These are phyloP conservation scores for Stenolophus ochropezus DNA, from an alignment of 2,888 invertebrate genomes.

Conservation along the genomic window DNA sequence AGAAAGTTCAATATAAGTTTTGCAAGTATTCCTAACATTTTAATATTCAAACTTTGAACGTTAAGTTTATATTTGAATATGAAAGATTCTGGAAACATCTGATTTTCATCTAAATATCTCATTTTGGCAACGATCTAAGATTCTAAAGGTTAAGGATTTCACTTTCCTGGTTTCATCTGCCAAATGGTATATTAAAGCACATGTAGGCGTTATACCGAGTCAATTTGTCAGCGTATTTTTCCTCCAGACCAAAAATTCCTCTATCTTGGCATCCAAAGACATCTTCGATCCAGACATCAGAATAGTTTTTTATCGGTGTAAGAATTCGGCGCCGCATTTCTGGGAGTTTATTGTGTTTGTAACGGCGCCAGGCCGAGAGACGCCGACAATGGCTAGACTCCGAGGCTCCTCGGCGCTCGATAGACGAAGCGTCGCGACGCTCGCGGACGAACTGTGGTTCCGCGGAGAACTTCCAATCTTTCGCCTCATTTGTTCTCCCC, in stretches of 20 bases:
- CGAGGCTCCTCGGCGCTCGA: constrained; percentile 49
- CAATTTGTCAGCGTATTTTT: neutral
- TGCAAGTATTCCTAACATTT: neutral
- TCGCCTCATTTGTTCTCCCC: constrained; percentile 21
- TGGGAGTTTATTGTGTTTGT: constrained; percentile 56
- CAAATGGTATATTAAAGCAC: neutral
- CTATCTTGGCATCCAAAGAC: neutral
- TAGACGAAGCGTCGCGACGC: constrained; percentile 13
- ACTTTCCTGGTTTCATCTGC: neutral
- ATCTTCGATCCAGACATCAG: constrained; percentile 25
- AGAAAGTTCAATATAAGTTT: no score
- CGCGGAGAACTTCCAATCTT: constrained; percentile 37
- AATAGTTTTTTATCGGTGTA: constrained; percentile 47
- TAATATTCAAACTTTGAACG: no score
- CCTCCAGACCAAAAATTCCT: neutral
- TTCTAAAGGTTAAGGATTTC: neutral
- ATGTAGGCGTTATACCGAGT: neutral
- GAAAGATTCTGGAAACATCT: no score
- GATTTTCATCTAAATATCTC: neutral
- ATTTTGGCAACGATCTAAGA: neutral
- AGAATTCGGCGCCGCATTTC: constrained; percentile 56
- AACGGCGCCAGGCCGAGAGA: constrained; percentile 49
- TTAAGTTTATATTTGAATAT: neutral
- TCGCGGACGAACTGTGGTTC: constrained; percentile 7
- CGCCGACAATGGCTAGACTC: constrained; percentile 13